A percentile compares a stretch with the other conserved stretches of the same genome.
Conservation (phyloP, 2,888 invertebrate species). For the Ectobius pallidus region DNA sequence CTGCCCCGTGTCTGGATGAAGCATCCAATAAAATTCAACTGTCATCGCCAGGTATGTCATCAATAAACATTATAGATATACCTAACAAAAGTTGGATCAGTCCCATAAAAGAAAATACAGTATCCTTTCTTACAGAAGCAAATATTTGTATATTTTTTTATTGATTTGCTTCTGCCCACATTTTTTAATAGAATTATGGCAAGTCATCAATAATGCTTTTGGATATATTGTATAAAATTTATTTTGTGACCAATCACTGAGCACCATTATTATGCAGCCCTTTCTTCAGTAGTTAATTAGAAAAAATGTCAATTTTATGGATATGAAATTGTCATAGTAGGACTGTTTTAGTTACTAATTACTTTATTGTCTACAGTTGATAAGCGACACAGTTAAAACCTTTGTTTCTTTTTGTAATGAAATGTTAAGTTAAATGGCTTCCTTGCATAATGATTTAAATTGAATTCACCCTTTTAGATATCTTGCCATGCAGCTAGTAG, state of each 20-base stretch:
- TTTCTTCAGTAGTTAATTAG: conserved; percentile 25
- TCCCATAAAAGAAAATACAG: background rate
- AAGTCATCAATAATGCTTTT: background rate
- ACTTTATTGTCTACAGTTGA: too few relatives aligned
- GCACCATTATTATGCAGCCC: conserved; percentile 31
- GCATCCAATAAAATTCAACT: conserved; percentile 21
- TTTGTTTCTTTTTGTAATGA: too few relatives aligned
- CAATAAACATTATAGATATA: conserved; percentile 8
- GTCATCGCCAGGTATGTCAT: conserved; percentile 1
- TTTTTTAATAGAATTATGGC: conserved; percentile 6
- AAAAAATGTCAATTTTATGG: background rate
- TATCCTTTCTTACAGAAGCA: conserved; percentile 18
- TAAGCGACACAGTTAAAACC: too few relatives aligned
- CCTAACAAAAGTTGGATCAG: conserved; percentile 16
- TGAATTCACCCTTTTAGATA: background rate
- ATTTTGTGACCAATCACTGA: conserved; percentile 20
- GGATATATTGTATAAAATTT: conserved; percentile 4
- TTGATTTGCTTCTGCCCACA: background rate
- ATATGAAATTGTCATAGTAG: background rate
- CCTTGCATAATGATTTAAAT: too few relatives aligned
- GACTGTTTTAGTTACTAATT: conserved; percentile 3
- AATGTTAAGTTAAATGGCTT: too few relatives aligned
- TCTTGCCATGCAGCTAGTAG: conserved; percentile 8
- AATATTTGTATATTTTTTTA: conserved; percentile 21
- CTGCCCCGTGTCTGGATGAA: conserved; percentile 23